Evolutionary conservation across 1,140 invertebrate species (phyloP).

Genomic region (Oscheius sp.): DNA sequence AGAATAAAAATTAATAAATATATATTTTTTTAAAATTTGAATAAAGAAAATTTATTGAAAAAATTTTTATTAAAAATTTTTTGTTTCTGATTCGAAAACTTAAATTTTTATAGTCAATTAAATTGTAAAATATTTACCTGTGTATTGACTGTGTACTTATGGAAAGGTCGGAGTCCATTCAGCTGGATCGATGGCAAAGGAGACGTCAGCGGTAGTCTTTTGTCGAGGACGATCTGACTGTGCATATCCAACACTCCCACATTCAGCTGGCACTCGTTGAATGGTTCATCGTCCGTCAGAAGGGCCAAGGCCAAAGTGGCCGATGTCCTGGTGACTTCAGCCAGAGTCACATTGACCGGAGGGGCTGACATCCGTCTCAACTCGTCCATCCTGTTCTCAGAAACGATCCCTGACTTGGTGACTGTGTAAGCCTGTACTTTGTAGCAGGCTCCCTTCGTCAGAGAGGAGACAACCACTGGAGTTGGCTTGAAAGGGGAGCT

Average conservation of each 20-base stretch:
- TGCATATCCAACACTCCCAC: slow-evolving; percentile 37
- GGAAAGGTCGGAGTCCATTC: slow-evolving; percentile 47
- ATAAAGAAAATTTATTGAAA: no score
- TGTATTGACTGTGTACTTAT: slow-evolving; percentile 52
- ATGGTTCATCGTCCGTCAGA: slow-evolving; percentile 17
- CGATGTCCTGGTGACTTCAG: slow-evolving; percentile 42
- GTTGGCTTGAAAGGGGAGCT: slow-evolving; percentile 37
- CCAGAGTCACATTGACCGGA: slow-evolving; percentile 46
- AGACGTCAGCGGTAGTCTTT: slow-evolving; percentile 16
- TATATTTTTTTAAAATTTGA: no score
- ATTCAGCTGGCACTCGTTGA: slow-evolving; percentile 24
- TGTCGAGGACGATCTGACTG: slow-evolving; percentile 33
- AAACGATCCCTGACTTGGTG: slow-evolving; percentile 58
- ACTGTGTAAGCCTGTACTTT: slow-evolving; percentile 58
- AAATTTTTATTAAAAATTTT: no score
- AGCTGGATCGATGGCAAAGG: slow-evolving; percentile 31
- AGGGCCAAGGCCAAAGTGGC: slow-evolving; percentile 31
- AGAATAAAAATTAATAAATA: no score
- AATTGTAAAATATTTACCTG: no score
- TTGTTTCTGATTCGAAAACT: no score
- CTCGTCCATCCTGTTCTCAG: slow-evolving; percentile 51
- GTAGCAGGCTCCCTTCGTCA: slow-evolving; percentile 53
- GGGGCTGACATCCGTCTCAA: slow-evolving; percentile 47
- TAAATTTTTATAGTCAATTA: no score
- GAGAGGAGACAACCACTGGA: slow-evolving; percentile 43